Conservation (phyloP, 2,888 invertebrate genomes). For the Spodoptera exigua region DNA sequence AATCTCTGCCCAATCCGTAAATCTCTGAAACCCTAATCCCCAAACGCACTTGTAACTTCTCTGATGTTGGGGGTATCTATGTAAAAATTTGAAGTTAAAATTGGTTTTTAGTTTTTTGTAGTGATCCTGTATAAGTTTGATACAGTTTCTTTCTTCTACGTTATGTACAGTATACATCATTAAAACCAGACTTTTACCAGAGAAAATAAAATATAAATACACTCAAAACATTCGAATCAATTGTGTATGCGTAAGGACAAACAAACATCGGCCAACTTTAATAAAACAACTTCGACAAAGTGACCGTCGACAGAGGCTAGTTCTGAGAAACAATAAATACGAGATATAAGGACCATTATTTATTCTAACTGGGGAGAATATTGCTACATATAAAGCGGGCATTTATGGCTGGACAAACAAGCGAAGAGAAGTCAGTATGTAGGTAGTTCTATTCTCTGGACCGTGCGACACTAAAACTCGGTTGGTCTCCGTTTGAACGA, state of each 20-base stretch:
- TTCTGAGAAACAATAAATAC: slow-evolving; percentile 19
- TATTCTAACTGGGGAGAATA: slow-evolving; percentile 28
- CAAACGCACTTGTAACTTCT: no score
- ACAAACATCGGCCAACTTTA: slow-evolving; percentile 2
- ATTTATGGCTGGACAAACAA: slow-evolving; percentile 40
- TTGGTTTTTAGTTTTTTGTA: no score
- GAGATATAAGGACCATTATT: slow-evolving; percentile 7
- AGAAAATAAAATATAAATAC: no score
- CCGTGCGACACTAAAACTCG: slow-evolving; percentile 43
- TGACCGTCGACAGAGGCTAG: slow-evolving; percentile 2
- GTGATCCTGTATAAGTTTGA: no score
- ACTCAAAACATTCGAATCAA: no score
- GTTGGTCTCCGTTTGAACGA: slow-evolving; percentile 56
- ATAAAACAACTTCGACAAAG: slow-evolving; percentile 1
- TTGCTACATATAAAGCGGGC: slow-evolving; percentile 33
- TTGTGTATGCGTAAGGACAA: neutral
- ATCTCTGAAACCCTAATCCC: no score
- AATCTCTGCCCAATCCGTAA: no score
- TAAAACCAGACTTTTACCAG: no score
- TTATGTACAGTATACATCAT: no score
- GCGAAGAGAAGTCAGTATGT: slow-evolving; percentile 35
- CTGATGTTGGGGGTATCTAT: no score
- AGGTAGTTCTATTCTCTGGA: slow-evolving; percentile 26
- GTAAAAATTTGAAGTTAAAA: no score
- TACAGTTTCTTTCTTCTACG: no score